Base-by-base conservation (phyloP, 2,113 vertebrate genomes). In the Anarrhichthys ocellatus region DNA sequence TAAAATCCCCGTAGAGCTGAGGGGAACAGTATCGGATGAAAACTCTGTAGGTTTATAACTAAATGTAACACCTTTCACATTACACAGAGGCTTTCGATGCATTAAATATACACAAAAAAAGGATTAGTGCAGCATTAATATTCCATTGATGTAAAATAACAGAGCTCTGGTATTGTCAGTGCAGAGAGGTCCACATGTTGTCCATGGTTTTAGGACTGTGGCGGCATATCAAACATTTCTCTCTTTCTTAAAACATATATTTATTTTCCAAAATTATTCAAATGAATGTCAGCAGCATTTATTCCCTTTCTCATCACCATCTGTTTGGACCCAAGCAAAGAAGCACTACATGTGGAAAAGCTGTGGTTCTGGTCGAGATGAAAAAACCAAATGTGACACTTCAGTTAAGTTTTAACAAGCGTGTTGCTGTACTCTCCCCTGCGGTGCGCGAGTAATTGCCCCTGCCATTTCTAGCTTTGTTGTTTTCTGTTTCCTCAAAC, bases 401-500 rank as follows among this genome's bases (percentile, higher is more conserved):
- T 50, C 9, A 6, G 61, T 62, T 34, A 34, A 32, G 50, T 78
- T 59, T 52, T 70, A 61, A 81, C 32, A 18, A 81, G 72, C 62
- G 36, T 24, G 52, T 81, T 27, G 1, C 62, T 42, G 34, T 27
- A 7, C 18, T 62, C n/a, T 66, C 85, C 85, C 63, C 69, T 48
- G 24, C 17, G 3, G 59, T 29, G 65, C 29, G 17, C 7, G 2
- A 70, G 34, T 59, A 59, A 63, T 68, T 22, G 27, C 38, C 32
- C 22, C 68, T 62, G 52, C 17, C 58, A 14, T 62, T 78, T 59
- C 78, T 52, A 34, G 40, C 82, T 67, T 42, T 42, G 56, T 63
- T 0, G 11, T 61, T 73, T 69, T 18, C 27, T 58, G 13, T 24
- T 34, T 76, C 61, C 34, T 80, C 46, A 36, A 58, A 66, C 18